Base-by-base conservation (phyloP, 2,888 invertebrate genomes). In the Cenopis cana region DNA sequence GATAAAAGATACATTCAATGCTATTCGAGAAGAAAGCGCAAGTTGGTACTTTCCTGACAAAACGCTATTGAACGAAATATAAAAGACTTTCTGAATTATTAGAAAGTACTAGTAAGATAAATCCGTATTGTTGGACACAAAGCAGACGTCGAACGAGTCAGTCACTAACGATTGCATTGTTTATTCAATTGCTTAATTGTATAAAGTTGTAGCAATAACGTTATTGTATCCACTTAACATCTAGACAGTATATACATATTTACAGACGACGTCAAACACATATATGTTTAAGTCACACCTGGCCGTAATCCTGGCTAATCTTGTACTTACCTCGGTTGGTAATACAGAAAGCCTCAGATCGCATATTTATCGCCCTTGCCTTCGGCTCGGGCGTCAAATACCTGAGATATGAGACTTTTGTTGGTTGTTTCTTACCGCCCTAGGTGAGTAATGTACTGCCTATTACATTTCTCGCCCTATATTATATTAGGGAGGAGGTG, bases 11-110 rank as follows among this genome's bases (percentile, higher is more conserved):
- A 33, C 46, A 24, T n/a, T 61, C 24, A 46, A 54, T 10, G 5
- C 4, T 36, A 71, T 56, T 64, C 49, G 62, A 67, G 55, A 64
- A 20, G 83, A 84, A 82, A 83, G 81, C 69, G 81, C 76, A 82
- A 82, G 81, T 81, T 67, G 68, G 75, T 76, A 79, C 78, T 80
- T 80, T 76, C 68, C 54, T 73, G 77, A 78, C 77, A 74, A 76
- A 76, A 79, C 72, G 77, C 65, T 76, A 75, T 77, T 74, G 75
- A 77, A 75, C 76, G 74, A 73, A 73, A 76, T 55, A 77, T 65
- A 71, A 71, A 67, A 71, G 61, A 55, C 24, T 55, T 46, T 61
- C 17, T 14, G 49, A 67, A 61, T 50, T 71, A 56, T 61, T 71
- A 71, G 73, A 69, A 68, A 73, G 66, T 71, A 67, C 49, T 49